phyloP scores from a whole-genome alignment of 2,797 vertebrate species.

The Betta splendens region DNA sequence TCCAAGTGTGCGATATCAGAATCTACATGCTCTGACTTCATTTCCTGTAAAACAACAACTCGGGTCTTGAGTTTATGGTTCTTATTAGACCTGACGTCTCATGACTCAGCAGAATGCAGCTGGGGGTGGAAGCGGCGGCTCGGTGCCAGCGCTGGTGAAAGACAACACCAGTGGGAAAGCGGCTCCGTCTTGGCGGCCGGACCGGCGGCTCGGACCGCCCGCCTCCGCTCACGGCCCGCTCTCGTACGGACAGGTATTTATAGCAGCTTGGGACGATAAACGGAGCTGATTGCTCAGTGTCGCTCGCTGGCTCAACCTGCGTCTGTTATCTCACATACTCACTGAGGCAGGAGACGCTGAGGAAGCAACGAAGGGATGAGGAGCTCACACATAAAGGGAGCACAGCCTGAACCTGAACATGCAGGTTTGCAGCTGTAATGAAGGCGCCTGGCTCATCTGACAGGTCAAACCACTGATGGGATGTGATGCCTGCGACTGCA shows the following conservation, averaged over 20 bases:
- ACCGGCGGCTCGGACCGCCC: slow-evolving; percentile 54
- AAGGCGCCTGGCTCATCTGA: too few species aligned
- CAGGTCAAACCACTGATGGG: too few species aligned
- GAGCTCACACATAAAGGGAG: too few species aligned
- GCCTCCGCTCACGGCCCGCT: slow-evolving; percentile 28
- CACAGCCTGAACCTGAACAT: too few species aligned
- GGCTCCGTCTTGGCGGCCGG: slow-evolving; percentile 33
- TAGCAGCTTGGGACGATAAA: slow-evolving; percentile 45
- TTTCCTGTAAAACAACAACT: too few species aligned
- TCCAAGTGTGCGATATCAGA: background rate
- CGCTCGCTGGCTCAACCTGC: slow-evolving; percentile 24
- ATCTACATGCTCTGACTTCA: background rate
- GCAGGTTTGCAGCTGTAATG: too few species aligned
- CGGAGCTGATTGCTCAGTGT: slow-evolving; percentile 18
- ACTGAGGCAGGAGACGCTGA: too few species aligned
- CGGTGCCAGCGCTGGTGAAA: slow-evolving; percentile 61
- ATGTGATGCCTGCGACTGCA: too few species aligned
- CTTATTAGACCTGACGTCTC: background rate
- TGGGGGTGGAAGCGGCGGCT: slow-evolving; percentile 24
- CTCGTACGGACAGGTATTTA: slow-evolving; percentile 62
- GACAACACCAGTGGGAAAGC: slow-evolving; percentile 72
- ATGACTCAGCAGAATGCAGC: slow-evolving; percentile 37
- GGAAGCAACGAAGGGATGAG: too few species aligned
- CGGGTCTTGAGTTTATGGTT: too few species aligned
- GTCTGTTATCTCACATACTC: too few species aligned